A percentile compares a stretch with the other conserved stretches of the same genome.
Evolutionary conservation across 1,140 invertebrate genomes (phyloP).

Genomic region (Cotesia typhae): DNA sequence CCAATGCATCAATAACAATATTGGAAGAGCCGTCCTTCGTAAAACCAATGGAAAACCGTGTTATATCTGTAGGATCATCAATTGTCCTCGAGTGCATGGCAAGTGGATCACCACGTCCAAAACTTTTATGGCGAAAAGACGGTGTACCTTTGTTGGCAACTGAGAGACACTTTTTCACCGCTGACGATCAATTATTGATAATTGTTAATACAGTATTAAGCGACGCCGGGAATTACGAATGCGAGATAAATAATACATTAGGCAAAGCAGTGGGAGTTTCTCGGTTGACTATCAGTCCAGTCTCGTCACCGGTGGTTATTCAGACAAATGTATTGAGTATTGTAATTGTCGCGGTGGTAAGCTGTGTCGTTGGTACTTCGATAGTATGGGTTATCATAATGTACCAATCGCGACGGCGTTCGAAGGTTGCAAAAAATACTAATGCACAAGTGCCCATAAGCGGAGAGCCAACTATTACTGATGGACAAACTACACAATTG

Average conservation of each 20-base stretch:
- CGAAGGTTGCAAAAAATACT: constrained; percentile 55
- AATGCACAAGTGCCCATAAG: constrained; percentile 39
- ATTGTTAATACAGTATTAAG: constrained; percentile 80
- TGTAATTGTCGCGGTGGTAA: constrained; percentile 88
- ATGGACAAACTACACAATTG: constrained; percentile 55
- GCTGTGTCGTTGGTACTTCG: constrained; percentile 88
- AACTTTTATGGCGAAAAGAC: constrained; percentile 90
- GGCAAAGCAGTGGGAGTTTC: constrained; percentile 72
- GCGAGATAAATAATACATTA: constrained; percentile 85
- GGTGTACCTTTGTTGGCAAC: constrained; percentile 75
- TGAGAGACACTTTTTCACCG: constrained; percentile 81
- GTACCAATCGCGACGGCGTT: constrained; percentile 80
- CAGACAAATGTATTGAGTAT: constrained; percentile 82
- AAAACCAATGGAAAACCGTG: constrained; percentile 85
- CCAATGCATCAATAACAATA: constrained; percentile 90
- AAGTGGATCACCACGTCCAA: constrained; percentile 85
- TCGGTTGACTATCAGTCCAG: constrained; percentile 67
- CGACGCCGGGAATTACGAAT: constrained; percentile 89
- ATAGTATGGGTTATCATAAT: constrained; percentile 92
- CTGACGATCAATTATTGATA: constrained; percentile 85
- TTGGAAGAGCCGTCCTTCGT: constrained; percentile 86
- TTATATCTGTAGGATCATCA: constrained; percentile 79
- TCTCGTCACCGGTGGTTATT: constrained; percentile 60
- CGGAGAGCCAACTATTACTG: constrained; percentile 36
- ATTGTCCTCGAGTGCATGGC: constrained; percentile 89